Base-by-base conservation (phyloP, 2,797 vertebrate genomes). In the Furcifer pardalis region DNA sequence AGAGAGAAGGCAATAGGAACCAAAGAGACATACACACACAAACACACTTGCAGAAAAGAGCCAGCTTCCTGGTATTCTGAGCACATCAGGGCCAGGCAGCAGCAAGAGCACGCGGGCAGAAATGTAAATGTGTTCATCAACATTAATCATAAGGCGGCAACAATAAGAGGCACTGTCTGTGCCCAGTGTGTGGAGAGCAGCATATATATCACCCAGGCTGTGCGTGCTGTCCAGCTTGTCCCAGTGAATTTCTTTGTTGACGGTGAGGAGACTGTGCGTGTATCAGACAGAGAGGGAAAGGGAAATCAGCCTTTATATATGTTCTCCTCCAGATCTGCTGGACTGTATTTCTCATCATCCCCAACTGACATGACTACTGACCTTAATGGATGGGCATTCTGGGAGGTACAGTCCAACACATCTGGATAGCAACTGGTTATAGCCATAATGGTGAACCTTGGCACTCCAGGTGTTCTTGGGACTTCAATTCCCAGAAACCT, bases 121-220 rank as follows among this genome's bases (percentile, higher is more conserved):
- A 69, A 73, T 84, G 44, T 74, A 88, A 82, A 77, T 56, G 25
- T 15, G 46, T 74, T 78, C 46, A 27, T 78, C 79, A 82, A 66
- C 74, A 84, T 73, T 84, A 78, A 74, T 84, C 74, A 84, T 49
- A 56, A 77, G 63, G 60, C 32, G n/a, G 35, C 15, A 32, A 75
- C 66, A 79, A 86, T 79, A 83, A 83, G 68, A 87, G 46, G 69
- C n/a, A 65, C 42, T 87, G 71, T 81, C 60, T 56, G 56, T 63
- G 77, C 42, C n/a, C 81, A 74, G 44, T 37, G 19, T 65, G 21
- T 56, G 60, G 60, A 81, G 44, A 84, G 75, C 44, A 72, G 44
- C 60, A 40, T 10, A 37, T 37, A 15, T 78, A 37, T 73, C 65
- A 74, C 76, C 13, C 23, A 59, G 27, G 32, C 30, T 44, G 3